A percentile compares a stretch with the other conserved stretches of the same genome.
phyloP scores from a whole-genome alignment of 2,113 vertebrate genomes.

The Apodemus sylvaticus region DNA sequence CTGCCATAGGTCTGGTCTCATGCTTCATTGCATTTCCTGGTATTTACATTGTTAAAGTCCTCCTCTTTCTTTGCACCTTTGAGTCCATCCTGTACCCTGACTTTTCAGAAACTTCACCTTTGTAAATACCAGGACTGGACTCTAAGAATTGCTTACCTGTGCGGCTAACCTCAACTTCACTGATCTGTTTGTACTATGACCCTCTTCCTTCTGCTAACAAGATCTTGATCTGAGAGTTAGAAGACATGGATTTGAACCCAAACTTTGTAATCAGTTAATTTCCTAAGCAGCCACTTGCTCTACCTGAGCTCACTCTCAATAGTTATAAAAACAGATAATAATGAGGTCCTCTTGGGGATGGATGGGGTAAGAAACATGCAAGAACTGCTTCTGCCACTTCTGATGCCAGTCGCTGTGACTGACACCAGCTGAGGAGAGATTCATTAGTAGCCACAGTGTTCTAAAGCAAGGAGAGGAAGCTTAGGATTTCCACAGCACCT shows the following conservation, averaged over 20 bases:
- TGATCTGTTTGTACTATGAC: not conserved
- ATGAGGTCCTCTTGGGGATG: not conserved
- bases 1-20: not conserved
- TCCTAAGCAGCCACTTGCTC: not conserved
- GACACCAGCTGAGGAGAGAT: not conserved
- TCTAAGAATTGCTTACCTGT: not conserved
- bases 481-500: conserved; percentile 10
- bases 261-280: not conserved
- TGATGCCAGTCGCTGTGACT: not conserved
- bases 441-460: not conserved
- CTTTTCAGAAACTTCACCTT: not conserved
- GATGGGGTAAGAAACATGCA: not conserved
- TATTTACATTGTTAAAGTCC: not conserved
- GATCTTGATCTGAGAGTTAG: not conserved
- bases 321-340: not conserved
- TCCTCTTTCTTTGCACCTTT: not conserved
- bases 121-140: not conserved
- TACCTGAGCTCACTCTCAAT: not conserved
- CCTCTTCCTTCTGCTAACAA: not conserved
- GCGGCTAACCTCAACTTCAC: not conserved
- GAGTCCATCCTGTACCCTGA: not conserved
- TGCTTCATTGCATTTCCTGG: not conserved
- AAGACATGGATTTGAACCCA: not conserved
- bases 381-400: not conserved
- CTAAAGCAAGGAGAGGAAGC: conserved; percentile 1